These are phyloP conservation scores for Oncorhynchus keta DNA, from an alignment of 2,113 vertebrate species.

Conservation along the genomic window DNA sequence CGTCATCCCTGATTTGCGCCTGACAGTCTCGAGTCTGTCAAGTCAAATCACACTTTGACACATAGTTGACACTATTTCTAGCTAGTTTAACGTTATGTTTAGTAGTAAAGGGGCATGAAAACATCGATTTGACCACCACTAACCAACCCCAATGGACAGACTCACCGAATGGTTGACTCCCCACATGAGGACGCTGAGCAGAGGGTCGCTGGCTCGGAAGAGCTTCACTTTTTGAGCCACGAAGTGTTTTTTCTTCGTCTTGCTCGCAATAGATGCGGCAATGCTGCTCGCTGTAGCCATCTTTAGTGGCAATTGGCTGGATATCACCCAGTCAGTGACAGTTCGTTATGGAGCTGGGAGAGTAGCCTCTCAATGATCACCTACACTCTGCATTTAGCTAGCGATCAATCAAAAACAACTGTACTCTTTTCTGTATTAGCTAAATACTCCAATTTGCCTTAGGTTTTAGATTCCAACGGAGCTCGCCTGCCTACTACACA, in stretches of 20 bases:
- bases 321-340: conserved; percentile 43
- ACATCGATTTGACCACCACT: background rate
- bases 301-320: conserved; percentile 60
- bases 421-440: background rate
- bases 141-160: conserved; percentile 25
- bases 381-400: conserved; percentile 59
- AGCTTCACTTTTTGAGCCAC: conserved; percentile 98
- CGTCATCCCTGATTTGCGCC: conserved; percentile 29
- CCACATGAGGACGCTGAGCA: conserved; percentile 98
- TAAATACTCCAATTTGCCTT: conserved; percentile 12
- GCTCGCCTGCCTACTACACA: no score
- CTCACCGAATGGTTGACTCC: conserved; percentile 98
- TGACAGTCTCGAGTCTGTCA: background rate
- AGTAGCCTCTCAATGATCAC: conserved; percentile 51
- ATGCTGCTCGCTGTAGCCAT: conserved; percentile 88
- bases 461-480: background rate
- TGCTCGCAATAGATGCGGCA: conserved; percentile 89
- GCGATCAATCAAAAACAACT: conserved; percentile 41
- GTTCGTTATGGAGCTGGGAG: conserved; percentile 45
- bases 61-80: background rate
- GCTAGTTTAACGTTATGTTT: background rate
- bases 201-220: conserved; percentile 95
- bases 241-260: conserved; percentile 98
- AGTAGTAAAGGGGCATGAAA: background rate
- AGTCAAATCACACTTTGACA: conserved; percentile 4